phyloP scores from a whole-genome alignment of 2,797 vertebrate genomes.

The Notamacropus eugenii region DNA sequence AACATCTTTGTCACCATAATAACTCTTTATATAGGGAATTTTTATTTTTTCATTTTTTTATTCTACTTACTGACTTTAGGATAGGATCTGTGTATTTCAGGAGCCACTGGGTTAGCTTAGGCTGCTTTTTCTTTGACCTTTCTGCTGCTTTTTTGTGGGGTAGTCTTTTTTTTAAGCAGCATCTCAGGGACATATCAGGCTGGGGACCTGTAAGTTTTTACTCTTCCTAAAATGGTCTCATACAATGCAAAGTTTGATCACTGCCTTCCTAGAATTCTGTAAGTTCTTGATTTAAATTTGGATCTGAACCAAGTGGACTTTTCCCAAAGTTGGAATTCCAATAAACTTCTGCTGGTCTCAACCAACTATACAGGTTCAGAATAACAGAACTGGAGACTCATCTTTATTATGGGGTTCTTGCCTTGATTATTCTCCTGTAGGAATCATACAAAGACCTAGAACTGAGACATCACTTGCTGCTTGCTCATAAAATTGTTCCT shows the following conservation, averaged over 20 bases:
- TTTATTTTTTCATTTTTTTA: neutral
- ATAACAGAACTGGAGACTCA: neutral
- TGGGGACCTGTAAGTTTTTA: neutral
- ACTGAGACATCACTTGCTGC: neutral
- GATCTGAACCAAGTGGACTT: neutral
- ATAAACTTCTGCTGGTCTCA: no score
- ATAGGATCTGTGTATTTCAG: neutral
- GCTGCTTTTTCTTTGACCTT: neutral
- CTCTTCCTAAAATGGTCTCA: neutral
- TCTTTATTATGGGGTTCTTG: neutral
- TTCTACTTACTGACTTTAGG: neutral
- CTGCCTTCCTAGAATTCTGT: neutral
- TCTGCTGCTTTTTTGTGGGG: neutral
- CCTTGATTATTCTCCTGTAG: neutral
- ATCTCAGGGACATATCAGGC: neutral
- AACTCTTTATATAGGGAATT: neutral
- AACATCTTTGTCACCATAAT: neutral
- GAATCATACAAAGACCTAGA: neutral
- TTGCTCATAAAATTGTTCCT: neutral
- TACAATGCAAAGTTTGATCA: neutral
- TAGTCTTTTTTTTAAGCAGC: neutral
- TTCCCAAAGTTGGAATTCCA: neutral
- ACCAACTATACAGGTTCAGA: neutral
- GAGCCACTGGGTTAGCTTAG: neutral
- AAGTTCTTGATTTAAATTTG: neutral